Conservation (phyloP, 2,888 invertebrate genomes). For the Malthinus seriepunctatus region DNA sequence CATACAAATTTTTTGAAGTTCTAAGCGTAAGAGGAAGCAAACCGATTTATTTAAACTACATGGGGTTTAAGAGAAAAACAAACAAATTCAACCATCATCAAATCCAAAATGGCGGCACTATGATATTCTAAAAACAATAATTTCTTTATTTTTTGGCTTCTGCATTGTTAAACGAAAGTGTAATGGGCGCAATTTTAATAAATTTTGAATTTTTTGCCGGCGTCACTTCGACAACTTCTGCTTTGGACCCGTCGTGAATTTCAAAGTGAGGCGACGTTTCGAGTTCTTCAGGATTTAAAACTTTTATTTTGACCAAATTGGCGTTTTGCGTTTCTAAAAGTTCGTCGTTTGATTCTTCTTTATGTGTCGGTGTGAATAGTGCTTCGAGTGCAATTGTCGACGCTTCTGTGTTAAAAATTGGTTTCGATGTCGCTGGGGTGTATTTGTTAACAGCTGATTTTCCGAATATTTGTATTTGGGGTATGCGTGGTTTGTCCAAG, state of each 20-base stretch:
- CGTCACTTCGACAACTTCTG: slow-evolving; percentile 51
- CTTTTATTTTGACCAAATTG: slow-evolving; percentile 48
- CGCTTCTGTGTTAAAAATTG: slow-evolving; percentile 56
- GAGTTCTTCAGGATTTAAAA: slow-evolving; percentile 43
- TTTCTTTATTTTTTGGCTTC: background rate
- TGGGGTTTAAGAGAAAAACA: background rate
- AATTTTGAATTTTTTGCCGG: slow-evolving; percentile 41
- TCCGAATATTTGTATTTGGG: slow-evolving; percentile 42
- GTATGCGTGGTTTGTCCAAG: slow-evolving; percentile 44
- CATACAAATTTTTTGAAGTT: too few species aligned
- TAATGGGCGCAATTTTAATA: slow-evolving; percentile 52
- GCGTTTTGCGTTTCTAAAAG: slow-evolving; percentile 50
- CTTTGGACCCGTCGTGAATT: slow-evolving; percentile 40
- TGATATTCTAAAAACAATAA: too few species aligned
- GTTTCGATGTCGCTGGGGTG: slow-evolving; percentile 42
- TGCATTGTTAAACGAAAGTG: slow-evolving; percentile 33
- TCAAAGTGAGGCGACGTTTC: background rate
- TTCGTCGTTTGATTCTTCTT: slow-evolving; percentile 46
- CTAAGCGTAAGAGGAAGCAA: too few species aligned
- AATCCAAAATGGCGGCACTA: background rate
- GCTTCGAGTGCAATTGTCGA: slow-evolving; percentile 71
- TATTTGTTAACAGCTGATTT: slow-evolving; percentile 49
- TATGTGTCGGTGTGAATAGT: slow-evolving; percentile 63
- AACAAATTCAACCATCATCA: background rate
- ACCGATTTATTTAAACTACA: too few species aligned